Evolutionary conservation across 2,888 invertebrate species (phyloP), one percentile per base, ranked within the genome.

Genomic region (Diplolepis rosae): DNA sequence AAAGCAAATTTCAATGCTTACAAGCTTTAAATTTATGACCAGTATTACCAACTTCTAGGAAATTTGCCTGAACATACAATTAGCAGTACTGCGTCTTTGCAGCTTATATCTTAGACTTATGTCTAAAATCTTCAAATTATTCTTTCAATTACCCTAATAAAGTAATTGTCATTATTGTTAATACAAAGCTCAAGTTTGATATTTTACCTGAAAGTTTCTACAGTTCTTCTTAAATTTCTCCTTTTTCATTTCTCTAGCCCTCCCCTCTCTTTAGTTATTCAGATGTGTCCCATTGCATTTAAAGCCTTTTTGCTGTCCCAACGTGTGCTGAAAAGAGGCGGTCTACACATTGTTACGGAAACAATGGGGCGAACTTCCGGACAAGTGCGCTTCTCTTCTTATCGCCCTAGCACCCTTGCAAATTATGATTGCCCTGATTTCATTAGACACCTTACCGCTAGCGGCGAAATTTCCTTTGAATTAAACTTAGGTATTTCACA

Each of bases 171-270:
- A 5, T 2, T 45, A 7, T 45, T 18, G 4, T 35, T 51, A 50
- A 51, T 18, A 18, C 56, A 50, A 50, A 70, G 70, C 54, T n/a
- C n/a, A n/a, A n/a, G n/a, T n/a, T n/a, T n/a, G n/a, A n/a, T n/a
- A n/a, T n/a, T n/a, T n/a, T n/a, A n/a, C n/a, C n/a, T n/a, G n/a
- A n/a, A n/a, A n/a, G n/a, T n/a, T n/a, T n/a, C n/a, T n/a, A n/a
- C n/a, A n/a, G n/a, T n/a, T n/a, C 56, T 70, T 66, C 61, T 56
- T 50, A 66, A 66, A 24, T 66, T 35, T 30, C 66, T 70, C 54
- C 45, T 15, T 42, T n/a, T 48, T 70, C 39, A 54, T 18, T 66
- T 54, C 70, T 28, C 4, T 18, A 48, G 1, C 42, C 18, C 42
- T 42, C 1, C 15, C 15, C n/a, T 15, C 42, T 5, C 15, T 7